phyloP scores from a whole-genome alignment of 2,888 invertebrate genomes.

The Xanthia togata region DNA sequence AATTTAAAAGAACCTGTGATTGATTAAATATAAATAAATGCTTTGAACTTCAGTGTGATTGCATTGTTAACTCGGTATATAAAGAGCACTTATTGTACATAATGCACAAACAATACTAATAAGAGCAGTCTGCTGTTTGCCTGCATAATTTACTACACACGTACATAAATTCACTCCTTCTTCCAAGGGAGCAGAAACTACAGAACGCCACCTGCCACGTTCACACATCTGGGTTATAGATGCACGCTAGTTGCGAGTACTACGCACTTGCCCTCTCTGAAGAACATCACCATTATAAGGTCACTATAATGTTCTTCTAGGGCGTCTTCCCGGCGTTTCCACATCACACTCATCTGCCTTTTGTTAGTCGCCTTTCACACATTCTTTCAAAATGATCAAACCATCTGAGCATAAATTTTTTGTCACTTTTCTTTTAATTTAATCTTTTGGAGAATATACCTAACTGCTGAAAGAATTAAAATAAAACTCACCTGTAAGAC shows the following conservation, averaged over 20 bases:
- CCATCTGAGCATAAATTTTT: too few relatives aligned
- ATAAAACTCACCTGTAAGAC: constrained; percentile 90
- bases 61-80: not conserved
- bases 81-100: not conserved
- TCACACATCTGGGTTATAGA: not conserved
- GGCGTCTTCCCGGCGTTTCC: not conserved
- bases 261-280: not conserved
- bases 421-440: not conserved
- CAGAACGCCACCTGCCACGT: not conserved
- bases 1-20: too few relatives aligned
- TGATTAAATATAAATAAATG: not conserved
- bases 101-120: not conserved
- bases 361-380: too few relatives aligned
- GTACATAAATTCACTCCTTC: not conserved
- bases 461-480: not conserved
- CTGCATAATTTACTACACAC: not conserved
- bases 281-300: not conserved
- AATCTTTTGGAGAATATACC: not conserved
- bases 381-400: too few relatives aligned
- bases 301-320: not conserved
- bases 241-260: not conserved
- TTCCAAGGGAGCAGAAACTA: too few relatives aligned
- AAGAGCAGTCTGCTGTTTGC: not conserved
- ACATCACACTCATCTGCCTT: too few relatives aligned
- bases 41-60: not conserved